These are phyloP conservation scores for Cordilura impudica DNA, from an alignment of 2,888 invertebrate genomes.

Conservation along the genomic window DNA sequence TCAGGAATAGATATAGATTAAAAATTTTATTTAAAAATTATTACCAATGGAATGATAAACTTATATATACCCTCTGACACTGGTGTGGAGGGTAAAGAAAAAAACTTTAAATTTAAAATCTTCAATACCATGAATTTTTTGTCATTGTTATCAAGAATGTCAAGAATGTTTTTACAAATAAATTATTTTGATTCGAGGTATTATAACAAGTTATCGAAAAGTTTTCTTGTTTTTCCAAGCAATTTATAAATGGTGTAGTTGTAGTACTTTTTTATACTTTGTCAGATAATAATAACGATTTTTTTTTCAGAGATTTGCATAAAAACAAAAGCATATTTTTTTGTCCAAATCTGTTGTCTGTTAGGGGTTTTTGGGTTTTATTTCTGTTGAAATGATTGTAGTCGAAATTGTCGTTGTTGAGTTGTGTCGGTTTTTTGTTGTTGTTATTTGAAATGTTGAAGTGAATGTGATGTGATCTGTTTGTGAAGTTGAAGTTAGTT, in stretches of 20 bases:
- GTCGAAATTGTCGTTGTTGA: constrained; percentile 21
- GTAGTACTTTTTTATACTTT: not conserved
- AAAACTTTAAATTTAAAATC: no score
- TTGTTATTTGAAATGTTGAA: constrained; percentile 34
- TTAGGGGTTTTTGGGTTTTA: constrained; percentile 23
- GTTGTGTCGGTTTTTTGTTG: constrained; percentile 6
- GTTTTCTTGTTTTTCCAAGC: not conserved
- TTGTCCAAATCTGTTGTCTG: constrained; percentile 35
- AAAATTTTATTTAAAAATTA: no score
- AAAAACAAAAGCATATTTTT: constrained; percentile 50
- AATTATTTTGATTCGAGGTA: no score
- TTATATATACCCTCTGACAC: no score
- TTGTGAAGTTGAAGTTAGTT: constrained; percentile 58
- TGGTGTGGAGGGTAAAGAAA: no score
- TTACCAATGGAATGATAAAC: no score
- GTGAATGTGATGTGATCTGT: constrained; percentile 57
- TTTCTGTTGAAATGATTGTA: not conserved
- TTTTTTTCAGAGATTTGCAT: constrained; percentile 41
- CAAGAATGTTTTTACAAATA: no score
- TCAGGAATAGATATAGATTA: no score
- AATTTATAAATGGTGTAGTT: not conserved
- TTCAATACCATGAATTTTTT: no score
- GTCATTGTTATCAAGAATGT: no score
- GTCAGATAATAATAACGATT: constrained; percentile 34
- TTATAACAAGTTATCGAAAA: no score